phyloP scores from a whole-genome alignment of 2,113 vertebrate species.

The Pachyramphus minor region DNA sequence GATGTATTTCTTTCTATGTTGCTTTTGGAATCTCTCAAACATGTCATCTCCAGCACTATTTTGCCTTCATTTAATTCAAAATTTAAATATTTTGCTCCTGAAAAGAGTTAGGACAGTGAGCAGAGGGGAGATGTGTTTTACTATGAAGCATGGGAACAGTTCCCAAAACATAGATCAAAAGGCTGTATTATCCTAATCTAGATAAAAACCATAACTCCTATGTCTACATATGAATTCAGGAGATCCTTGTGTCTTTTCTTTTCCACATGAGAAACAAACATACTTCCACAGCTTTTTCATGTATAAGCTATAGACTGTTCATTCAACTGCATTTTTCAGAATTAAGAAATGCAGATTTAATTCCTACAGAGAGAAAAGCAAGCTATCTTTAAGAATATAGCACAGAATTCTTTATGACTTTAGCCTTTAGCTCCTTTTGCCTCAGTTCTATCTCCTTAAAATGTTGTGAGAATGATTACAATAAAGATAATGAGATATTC shows the following conservation, averaged over 20 bases:
- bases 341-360: not conserved
- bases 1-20: not conserved
- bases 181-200: not conserved
- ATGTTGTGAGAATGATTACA: not conserved
- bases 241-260: rapidly evolving
- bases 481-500: not conserved
- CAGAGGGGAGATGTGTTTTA: not conserved
- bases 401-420: not conserved
- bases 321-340: not conserved
- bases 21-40: not conserved
- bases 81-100: not conserved
- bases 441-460: not conserved
- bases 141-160: not conserved
- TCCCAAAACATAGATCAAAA: not conserved
- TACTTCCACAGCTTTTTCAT: not conserved
- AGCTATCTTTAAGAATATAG: not conserved
- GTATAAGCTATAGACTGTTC: not conserved
- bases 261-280: not conserved
- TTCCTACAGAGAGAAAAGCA: not conserved
- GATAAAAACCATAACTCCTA: not conserved
- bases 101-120: not conserved
- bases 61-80: not conserved
- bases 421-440: not conserved
- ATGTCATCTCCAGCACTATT: not conserved
- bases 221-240: not conserved